Conservation (phyloP, 2,888 invertebrate species). For the Meta bourneti region DNA sequence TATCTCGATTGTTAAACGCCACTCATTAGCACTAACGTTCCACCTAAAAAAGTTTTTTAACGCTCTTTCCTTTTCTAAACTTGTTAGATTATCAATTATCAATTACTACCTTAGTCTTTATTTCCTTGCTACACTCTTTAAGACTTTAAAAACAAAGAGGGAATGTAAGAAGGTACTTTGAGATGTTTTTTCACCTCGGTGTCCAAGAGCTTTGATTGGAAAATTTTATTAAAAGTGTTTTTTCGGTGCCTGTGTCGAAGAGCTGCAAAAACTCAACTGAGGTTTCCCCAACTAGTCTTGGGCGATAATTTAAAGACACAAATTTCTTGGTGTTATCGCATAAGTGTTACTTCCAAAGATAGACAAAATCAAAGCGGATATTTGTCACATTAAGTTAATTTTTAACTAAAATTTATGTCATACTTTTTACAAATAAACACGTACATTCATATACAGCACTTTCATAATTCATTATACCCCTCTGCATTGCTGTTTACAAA, state of each 20-base stretch:
- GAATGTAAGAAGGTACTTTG: not conserved
- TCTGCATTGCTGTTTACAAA: no score
- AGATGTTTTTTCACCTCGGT: not conserved
- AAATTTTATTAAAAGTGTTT: not conserved
- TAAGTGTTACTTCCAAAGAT: no score
- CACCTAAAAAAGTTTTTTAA: not conserved
- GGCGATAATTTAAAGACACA: not conserved
- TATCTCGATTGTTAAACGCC: conserved; percentile 36
- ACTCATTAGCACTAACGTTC: conserved; percentile 30
- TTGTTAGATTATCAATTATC: conserved; percentile 53
- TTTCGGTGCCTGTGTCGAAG: not conserved
- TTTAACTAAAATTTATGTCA: no score
- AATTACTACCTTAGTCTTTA: conserved; percentile 39
- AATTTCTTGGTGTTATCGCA: not conserved
- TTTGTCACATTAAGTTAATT: no score
- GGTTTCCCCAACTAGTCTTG: not conserved
- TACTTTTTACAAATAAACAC: no score
- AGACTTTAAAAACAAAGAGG: not conserved
- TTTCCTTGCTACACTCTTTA: conserved; percentile 6
- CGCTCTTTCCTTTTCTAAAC: not conserved
- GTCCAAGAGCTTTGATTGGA: not conserved
- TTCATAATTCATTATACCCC: no score
- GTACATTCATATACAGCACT: no score
- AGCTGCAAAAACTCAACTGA: not conserved
- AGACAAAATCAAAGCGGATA: no score